Evolutionary conservation across 2,113 vertebrate genomes (phyloP).

Genomic region (Dicaeum eximium): DNA sequence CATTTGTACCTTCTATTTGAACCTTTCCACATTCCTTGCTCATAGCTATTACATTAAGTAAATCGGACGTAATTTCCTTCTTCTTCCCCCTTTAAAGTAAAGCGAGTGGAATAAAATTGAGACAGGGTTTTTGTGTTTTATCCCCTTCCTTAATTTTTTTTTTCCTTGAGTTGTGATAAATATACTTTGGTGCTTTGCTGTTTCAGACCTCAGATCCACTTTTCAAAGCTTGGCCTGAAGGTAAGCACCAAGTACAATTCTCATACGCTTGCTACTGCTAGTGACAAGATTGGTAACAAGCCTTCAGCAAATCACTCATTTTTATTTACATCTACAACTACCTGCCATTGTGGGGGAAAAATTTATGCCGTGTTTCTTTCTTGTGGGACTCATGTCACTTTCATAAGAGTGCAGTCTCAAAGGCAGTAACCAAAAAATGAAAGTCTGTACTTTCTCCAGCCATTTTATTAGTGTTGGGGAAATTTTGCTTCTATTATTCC

Average conservation of each 20-base stretch:
- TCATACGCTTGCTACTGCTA: neutral
- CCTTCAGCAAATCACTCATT: neutral
- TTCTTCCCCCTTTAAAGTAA: neutral
- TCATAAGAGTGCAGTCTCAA: neutral
- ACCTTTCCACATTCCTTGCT: neutral
- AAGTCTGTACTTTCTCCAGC: neutral
- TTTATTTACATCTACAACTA: neutral
- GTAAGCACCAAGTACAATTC: neutral
- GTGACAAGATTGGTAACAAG: neutral
- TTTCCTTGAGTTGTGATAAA: neutral
- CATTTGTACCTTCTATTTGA: neutral
- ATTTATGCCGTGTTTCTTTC: neutral
- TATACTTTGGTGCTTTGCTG: neutral
- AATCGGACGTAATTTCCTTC: neutral
- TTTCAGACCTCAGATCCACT: neutral
- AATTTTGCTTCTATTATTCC: neutral
- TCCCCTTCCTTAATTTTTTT: neutral
- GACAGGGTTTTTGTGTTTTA: neutral
- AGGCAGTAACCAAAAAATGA: neutral
- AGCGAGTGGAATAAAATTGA: neutral
- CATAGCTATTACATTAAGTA: neutral
- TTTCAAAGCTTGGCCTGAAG: neutral
- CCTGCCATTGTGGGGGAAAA: neutral
- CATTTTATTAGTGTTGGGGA: neutral
- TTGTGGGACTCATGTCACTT: rapidly evolving